A percentile compares a stretch with the other conserved stretches of the same genome.
Conservation (phyloP, 2,113 vertebrate species). For the Ondatra zibethicus region DNA sequence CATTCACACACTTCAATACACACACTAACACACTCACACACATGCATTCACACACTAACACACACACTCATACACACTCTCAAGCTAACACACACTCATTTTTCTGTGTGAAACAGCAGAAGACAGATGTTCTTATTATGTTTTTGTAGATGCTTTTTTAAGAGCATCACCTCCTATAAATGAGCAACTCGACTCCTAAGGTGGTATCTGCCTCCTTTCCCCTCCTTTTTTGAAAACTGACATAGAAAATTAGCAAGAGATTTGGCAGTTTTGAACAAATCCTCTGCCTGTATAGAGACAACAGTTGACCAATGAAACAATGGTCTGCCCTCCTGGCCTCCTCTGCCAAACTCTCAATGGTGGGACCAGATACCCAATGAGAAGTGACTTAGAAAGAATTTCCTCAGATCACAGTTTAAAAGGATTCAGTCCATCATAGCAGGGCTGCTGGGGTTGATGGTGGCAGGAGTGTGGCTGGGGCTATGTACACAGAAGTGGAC, state of each 20-base stretch:
- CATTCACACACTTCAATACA: background rate
- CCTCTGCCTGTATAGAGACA: fast-evolving
- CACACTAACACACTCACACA: background rate
- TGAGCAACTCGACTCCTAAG: background rate
- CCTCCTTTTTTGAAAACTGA: background rate
- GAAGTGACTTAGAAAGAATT: background rate
- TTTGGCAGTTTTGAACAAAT: background rate
- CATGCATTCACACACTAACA: background rate
- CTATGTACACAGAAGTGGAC: background rate
- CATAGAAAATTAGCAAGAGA: background rate
- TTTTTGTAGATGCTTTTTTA: background rate
- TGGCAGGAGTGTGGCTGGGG: background rate
- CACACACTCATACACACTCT: too few relatives aligned
- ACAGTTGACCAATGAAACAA: background rate
- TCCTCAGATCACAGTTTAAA: background rate
- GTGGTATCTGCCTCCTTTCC: background rate
- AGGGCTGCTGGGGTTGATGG: background rate
- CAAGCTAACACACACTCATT: background rate
- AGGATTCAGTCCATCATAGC: background rate
- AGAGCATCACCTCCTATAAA: background rate
- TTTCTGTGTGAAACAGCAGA: too few relatives aligned
- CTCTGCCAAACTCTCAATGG: background rate
- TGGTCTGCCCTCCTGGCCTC: background rate
- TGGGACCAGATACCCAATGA: background rate
- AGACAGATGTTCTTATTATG: background rate